Percentiles rank a stretch among this genome's conserved stretches.
phyloP scores from a whole-genome alignment of 2,797 vertebrate species.

The Cirrhinus mrigala region DNA sequence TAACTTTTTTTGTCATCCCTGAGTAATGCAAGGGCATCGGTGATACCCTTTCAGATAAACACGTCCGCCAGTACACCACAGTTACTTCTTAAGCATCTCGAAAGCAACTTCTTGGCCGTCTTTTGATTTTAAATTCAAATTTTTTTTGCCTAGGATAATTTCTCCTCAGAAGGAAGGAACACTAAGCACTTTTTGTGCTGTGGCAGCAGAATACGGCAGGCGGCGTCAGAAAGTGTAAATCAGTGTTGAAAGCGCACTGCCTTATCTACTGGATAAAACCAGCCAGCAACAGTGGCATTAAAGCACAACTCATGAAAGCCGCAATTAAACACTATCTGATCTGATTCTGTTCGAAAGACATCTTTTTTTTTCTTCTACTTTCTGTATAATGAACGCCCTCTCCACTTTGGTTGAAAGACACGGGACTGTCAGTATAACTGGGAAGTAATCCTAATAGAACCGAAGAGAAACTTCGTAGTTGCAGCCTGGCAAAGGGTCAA shows the following conservation, averaged over 20 bases:
- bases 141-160: constrained; percentile 59
- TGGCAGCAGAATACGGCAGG: constrained; percentile 68
- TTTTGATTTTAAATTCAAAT: constrained; percentile 56
- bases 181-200: constrained; percentile 80
- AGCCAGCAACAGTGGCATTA: constrained; percentile 78
- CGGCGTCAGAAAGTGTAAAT: constrained; percentile 62
- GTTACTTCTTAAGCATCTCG: neutral
- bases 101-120: constrained; percentile 14
- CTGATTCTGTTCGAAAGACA: constrained; percentile 65
- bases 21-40: constrained; percentile 15
- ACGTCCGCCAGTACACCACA: neutral
- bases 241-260: constrained; percentile 70
- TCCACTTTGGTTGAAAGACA: constrained; percentile 51
- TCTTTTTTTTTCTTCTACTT: constrained; percentile 25
- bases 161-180: constrained; percentile 65
- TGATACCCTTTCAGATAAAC: constrained; percentile 26
- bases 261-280: constrained; percentile 78
- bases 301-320: constrained; percentile 74
- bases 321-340: constrained; percentile 82
- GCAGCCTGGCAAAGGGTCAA: neutral
- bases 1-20: constrained; percentile 11
- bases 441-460: neutral
- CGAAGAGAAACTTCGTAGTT: neutral
- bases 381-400: constrained; percentile 55
- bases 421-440: constrained; percentile 13